These are phyloP conservation scores for Ploceus nigricollis DNA, from an alignment of 2,113 vertebrate species.

Conservation along the genomic window DNA sequence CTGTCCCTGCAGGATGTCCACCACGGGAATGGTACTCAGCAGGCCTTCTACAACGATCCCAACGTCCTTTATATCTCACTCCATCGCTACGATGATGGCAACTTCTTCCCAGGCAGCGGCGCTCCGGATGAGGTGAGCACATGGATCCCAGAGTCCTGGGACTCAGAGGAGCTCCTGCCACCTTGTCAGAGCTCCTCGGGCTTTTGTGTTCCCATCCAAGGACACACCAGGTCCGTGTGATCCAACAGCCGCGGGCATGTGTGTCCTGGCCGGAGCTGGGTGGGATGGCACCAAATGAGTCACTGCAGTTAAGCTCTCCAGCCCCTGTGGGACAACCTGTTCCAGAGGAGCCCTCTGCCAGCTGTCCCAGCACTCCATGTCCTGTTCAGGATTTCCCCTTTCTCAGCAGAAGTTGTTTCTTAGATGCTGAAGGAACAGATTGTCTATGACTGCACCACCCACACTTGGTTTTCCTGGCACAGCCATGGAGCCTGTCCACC, in stretches of 20 bases:
- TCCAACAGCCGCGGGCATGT: rapidly evolving
- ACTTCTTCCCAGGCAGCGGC: slow-evolving; percentile 98
- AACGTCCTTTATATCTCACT: slow-evolving; percentile 91
- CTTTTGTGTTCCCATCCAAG: background rate
- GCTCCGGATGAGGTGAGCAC: slow-evolving; percentile 89
- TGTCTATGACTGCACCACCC: background rate
- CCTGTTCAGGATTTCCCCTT: background rate
- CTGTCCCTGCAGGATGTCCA: slow-evolving; percentile 76
- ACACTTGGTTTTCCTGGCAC: rapidly evolving
- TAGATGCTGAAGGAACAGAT: background rate
- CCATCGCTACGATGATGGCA: slow-evolving; percentile 96
- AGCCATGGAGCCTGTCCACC: background rate
- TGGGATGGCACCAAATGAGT: background rate
- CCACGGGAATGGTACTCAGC: slow-evolving; percentile 86
- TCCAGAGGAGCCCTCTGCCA: background rate
- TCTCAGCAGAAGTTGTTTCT: background rate
- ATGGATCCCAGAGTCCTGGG: background rate
- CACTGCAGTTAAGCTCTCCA: background rate
- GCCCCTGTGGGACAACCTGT: background rate
- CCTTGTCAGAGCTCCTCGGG: background rate
- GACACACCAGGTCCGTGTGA: rapidly evolving
- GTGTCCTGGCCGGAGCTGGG: background rate
- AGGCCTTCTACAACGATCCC: slow-evolving; percentile 92
- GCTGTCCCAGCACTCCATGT: background rate
- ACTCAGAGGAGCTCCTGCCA: background rate